These are phyloP conservation scores for Carpatolechia fugitivella DNA, from an alignment of 2,888 invertebrate species.

Conservation along the genomic window DNA sequence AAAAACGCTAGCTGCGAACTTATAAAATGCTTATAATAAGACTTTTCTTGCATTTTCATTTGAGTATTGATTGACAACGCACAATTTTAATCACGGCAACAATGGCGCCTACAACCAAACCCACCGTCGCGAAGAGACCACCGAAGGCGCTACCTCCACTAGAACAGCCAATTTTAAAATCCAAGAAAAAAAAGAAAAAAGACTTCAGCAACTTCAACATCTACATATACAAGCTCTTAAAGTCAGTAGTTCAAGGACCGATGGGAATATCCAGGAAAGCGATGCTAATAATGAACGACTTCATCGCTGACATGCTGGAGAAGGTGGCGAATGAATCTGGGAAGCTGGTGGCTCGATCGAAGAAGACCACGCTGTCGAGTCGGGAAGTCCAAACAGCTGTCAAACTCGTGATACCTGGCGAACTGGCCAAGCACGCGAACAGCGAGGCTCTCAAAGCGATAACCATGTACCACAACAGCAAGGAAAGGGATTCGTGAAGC, in stretches of 20 bases:
- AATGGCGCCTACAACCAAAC: constrained; percentile 51
- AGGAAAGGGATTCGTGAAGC: constrained; percentile 18
- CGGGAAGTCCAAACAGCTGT: constrained; percentile 85
- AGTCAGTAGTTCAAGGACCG: constrained; percentile 46
- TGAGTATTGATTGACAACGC: too few species aligned
- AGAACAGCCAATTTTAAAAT: constrained; percentile 60
- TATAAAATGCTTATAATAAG: neutral
- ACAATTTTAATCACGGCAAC: neutral
- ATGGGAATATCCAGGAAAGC: constrained; percentile 84
- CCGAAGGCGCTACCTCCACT: constrained; percentile 51
- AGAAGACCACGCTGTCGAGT: constrained; percentile 82
- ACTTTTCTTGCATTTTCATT: too few species aligned
- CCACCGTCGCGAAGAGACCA: constrained; percentile 43
- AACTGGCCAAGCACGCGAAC: constrained; percentile 85
- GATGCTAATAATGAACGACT: constrained; percentile 87
- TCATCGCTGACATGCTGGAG: constrained; percentile 87
- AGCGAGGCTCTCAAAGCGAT: constrained; percentile 82
- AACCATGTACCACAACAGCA: constrained; percentile 52
- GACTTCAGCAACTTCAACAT: constrained; percentile 75
- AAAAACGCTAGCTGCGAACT: neutral
- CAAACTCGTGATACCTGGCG: constrained; percentile 83
- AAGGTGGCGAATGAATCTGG: constrained; percentile 83
- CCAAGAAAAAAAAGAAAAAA: constrained; percentile 77
- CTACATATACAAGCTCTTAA: constrained; percentile 78
- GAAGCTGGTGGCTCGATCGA: constrained; percentile 81